Conservation (phyloP, 2,113 vertebrate genomes). For the Mandrillus leucophaeus region DNA sequence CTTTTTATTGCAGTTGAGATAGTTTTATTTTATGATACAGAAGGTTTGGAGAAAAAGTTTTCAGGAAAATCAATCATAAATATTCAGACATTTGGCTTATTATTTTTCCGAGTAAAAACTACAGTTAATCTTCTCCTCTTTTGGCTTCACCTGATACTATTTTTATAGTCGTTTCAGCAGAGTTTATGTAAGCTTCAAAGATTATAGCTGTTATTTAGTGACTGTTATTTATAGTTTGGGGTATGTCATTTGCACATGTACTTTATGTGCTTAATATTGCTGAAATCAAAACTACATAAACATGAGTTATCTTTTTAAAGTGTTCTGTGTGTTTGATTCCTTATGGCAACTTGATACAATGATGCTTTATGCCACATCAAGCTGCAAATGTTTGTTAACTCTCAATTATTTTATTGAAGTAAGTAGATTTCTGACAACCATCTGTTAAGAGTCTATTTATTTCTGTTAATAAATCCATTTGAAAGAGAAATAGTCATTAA, state of each 20-base stretch:
- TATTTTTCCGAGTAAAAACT: constrained; percentile 71
- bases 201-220: constrained; percentile 49
- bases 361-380: constrained; percentile 62
- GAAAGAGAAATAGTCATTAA: constrained; percentile 81
- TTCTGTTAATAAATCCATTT: constrained; percentile 73
- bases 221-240: constrained; percentile 63
- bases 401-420: constrained; percentile 66
- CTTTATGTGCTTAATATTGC: constrained; percentile 70
- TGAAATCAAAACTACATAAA: constrained; percentile 71
- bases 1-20: constrained; percentile 63
- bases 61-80: constrained; percentile 65
- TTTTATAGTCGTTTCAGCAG: constrained; percentile 61
- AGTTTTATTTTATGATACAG: constrained; percentile 59
- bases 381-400: constrained; percentile 62
- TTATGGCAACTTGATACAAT: constrained; percentile 58
- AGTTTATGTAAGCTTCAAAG: constrained; percentile 46
- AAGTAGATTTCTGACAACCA: constrained; percentile 81
- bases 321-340: constrained; percentile 67
- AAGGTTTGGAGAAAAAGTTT: constrained; percentile 63
- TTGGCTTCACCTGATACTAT: constrained; percentile 65
- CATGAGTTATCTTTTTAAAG: constrained; percentile 68
- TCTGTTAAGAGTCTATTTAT: constrained; percentile 76
- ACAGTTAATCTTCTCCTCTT: constrained; percentile 68
- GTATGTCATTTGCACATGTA: constrained; percentile 43
- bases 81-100: constrained; percentile 63